phyloP scores from a whole-genome alignment of 1,140 invertebrate genomes.

The Neelides sp. region DNA sequence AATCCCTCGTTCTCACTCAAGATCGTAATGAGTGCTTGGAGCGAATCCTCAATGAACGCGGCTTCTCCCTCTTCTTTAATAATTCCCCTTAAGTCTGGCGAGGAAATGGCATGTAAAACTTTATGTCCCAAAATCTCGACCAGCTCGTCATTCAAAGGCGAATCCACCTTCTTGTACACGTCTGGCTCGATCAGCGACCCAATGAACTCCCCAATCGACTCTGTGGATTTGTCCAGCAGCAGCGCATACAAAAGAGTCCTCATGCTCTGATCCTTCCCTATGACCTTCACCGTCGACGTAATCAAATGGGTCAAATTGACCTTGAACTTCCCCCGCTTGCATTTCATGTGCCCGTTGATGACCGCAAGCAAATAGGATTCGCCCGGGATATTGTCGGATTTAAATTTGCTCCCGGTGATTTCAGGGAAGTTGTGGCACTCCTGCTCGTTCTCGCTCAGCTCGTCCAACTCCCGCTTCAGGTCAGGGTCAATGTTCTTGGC shows the following conservation, averaged over 20 bases:
- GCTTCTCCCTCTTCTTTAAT: constrained; percentile 13
- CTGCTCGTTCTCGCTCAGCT: too few species aligned
- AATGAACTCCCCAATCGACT: constrained; percentile 23
- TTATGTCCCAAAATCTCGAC: constrained; percentile 10
- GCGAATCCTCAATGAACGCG: constrained; percentile 18
- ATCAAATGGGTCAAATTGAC: neutral
- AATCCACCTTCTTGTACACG: constrained; percentile 18
- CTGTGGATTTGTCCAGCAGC: constrained; percentile 42
- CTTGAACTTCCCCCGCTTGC: neutral
- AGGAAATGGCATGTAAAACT: constrained; percentile 16
- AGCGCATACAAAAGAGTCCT: constrained; percentile 54
- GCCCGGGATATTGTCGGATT: constrained; percentile 64
- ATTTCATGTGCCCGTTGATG: constrained; percentile 33
- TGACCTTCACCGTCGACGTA: neutral
- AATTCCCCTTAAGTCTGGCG: constrained; percentile 10
- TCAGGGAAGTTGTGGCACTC: constrained; percentile 20
- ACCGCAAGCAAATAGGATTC: constrained; percentile 60
- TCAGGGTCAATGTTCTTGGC: constrained; percentile 13
- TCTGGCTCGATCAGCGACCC: constrained; percentile 14
- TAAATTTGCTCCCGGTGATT: constrained; percentile 22
- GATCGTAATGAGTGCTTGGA: constrained; percentile 11
- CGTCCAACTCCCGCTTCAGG: constrained; percentile 16
- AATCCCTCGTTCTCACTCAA: constrained; percentile 4
- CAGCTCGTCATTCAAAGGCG: constrained; percentile 12
- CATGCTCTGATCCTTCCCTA: constrained; percentile 38